Evolutionary conservation across 1,140 invertebrate genomes (phyloP).

Genomic region (Diplogasteroides magnus): DNA sequence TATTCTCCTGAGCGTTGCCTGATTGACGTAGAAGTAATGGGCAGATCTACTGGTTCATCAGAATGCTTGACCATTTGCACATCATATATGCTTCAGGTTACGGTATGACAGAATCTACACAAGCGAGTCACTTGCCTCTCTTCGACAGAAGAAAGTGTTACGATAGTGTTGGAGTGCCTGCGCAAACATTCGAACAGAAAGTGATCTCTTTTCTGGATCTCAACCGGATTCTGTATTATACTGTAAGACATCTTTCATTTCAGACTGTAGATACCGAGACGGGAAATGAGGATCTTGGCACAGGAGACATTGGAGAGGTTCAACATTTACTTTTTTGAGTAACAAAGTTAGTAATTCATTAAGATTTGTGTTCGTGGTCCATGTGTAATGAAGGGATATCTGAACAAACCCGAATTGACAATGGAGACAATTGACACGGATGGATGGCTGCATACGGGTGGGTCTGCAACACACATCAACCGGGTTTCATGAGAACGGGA

Average conservation of each 20-base stretch:
- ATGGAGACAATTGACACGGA: conserved; percentile 66
- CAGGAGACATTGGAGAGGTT: conserved; percentile 39
- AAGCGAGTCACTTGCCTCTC: conserved; percentile 25
- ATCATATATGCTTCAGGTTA: too few species aligned
- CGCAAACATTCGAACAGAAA: conserved; percentile 22
- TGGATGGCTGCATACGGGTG: conserved; percentile 71
- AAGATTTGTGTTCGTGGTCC: conserved; percentile 51
- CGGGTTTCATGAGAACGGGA: too few species aligned
- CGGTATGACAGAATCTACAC: conserved; percentile 35
- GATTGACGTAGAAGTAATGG: too few species aligned
- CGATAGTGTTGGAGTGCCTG: conserved; percentile 27
- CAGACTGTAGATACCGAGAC: conserved; percentile 53
- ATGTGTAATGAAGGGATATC: conserved; percentile 64
- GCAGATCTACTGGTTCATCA: too few species aligned
- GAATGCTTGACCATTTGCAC: too few species aligned
- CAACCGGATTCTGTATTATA: too few species aligned
- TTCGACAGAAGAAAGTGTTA: conserved; percentile 11
- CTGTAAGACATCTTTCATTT: conserved; percentile 6
- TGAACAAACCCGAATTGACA: conserved; percentile 69
- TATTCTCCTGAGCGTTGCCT: too few species aligned
- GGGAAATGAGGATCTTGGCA: too few species aligned
- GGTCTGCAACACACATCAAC: too few species aligned
- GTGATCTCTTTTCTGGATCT: background rate
- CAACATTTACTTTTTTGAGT: conserved; percentile 3
- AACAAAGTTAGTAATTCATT: background rate